These are phyloP conservation scores for Bucco capensis DNA, from an alignment of 2,113 vertebrate species.

Conservation along the genomic window DNA sequence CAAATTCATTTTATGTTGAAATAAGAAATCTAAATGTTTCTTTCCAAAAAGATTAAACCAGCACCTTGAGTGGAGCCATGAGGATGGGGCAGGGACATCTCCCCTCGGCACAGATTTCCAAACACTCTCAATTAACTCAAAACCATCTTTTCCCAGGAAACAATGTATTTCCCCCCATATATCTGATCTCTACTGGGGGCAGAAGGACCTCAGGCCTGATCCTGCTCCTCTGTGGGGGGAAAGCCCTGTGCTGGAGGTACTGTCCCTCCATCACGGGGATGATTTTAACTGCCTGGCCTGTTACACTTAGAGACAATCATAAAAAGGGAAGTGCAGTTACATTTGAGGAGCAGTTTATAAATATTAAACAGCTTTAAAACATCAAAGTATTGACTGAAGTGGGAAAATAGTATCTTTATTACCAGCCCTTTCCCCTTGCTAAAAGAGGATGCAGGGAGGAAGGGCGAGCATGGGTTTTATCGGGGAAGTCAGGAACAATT, in stretches of 20 bases:
- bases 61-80: accelerated
- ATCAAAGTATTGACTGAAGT: constrained; percentile 76
- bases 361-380: constrained; percentile 76
- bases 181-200: neutral
- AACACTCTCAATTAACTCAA: neutral
- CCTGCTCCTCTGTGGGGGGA: neutral
- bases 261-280: neutral
- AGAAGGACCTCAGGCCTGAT: neutral
- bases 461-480: constrained; percentile 43
- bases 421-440: constrained; percentile 29
- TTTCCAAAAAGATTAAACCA: neutral
- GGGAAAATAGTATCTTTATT: constrained; percentile 70
- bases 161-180: neutral
- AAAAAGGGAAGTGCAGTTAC: constrained; percentile 65
- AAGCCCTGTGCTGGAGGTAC: neutral
- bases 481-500: constrained; percentile 64
- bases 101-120: neutral
- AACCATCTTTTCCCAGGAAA: neutral
- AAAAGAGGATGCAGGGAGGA: neutral
- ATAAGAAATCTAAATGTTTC: constrained; percentile 9
- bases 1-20: constrained; percentile 20
- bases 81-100: neutral
- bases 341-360: constrained; percentile 61
- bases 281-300: constrained; percentile 39
- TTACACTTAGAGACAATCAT: constrained; percentile 59